Evolutionary conservation across 1,140 invertebrate species (phyloP).

Genomic region (Drosophila sechellia): DNA sequence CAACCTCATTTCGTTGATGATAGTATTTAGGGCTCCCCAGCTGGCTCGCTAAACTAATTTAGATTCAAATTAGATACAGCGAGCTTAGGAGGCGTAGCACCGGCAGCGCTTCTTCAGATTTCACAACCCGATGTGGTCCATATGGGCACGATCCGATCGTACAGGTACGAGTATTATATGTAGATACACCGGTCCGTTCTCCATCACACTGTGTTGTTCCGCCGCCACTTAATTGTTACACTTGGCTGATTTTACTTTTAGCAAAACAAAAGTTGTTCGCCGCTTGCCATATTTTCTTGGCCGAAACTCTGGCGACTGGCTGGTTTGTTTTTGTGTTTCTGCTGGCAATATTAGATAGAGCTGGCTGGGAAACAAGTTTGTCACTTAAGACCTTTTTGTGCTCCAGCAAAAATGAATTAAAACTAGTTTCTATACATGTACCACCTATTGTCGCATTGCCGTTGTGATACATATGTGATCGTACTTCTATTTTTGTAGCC

Average conservation of each 20-base stretch:
- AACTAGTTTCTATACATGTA: constrained; percentile 61
- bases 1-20: constrained; percentile 24
- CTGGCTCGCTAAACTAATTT: constrained; percentile 72
- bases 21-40: constrained; percentile 34
- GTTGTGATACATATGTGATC: constrained; percentile 32
- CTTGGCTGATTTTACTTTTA: constrained; percentile 82
- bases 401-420: constrained; percentile 74
- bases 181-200: constrained; percentile 3
- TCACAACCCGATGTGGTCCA: constrained; percentile 67
- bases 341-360: constrained; percentile 56
- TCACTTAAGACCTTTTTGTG: constrained; percentile 78
- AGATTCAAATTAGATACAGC: constrained; percentile 79
- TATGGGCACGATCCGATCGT: constrained; percentile 60
- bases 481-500: constrained; percentile 48
- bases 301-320: constrained; percentile 38
- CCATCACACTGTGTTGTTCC: constrained; percentile 47
- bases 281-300: constrained; percentile 70
- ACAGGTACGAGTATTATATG: constrained; percentile 33
- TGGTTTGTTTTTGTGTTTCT: constrained; percentile 27
- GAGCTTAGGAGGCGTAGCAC: constrained; percentile 73
- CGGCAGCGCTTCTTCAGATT: constrained; percentile 75
- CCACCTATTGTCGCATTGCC: constrained; percentile 46
- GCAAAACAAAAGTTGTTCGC: constrained; percentile 77
- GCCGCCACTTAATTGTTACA: constrained; percentile 81
- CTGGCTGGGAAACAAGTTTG: constrained; percentile 68